Percentiles rank a stretch among this genome's conserved stretches.
These are phyloP conservation scores for Otus scops DNA, from an alignment of 2,797 vertebrate species.

Conservation along the genomic window DNA sequence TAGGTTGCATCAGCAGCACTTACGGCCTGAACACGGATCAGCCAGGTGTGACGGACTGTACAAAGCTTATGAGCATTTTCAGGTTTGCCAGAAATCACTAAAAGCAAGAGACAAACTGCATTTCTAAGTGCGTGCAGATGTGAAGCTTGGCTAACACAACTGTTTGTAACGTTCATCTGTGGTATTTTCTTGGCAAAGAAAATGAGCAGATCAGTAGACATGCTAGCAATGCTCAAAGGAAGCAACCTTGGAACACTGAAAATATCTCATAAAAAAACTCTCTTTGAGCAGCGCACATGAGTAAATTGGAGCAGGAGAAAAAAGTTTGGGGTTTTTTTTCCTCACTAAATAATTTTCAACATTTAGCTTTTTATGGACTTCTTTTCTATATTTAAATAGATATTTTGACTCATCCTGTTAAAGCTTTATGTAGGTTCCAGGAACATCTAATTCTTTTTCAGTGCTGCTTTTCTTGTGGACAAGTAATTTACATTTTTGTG, in stretches of 20 bases:
- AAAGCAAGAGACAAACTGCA: constrained; percentile 59
- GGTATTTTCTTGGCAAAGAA: constrained; percentile 71
- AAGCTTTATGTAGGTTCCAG: constrained; percentile 35
- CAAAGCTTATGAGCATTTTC: neutral
- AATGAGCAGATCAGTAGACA: constrained; percentile 59
- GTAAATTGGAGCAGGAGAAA: neutral
- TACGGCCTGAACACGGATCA: neutral
- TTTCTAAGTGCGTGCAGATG: constrained; percentile 81
- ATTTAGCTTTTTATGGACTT: constrained; percentile 24
- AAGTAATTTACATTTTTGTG: constrained; percentile 36
- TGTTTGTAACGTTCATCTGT: constrained; percentile 68
- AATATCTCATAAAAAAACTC: constrained; percentile 45
- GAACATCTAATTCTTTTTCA: constrained; percentile 30
- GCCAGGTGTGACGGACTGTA: neutral
- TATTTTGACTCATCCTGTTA: constrained; percentile 30
- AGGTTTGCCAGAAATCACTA: constrained; percentile 53
- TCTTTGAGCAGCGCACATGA: constrained; percentile 36
- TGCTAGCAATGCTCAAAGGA: constrained; percentile 56
- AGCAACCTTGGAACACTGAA: constrained; percentile 56
- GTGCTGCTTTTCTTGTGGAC: constrained; percentile 37
- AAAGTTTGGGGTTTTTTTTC: neutral
- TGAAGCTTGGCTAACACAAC: constrained; percentile 68
- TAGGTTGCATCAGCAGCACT: neutral
- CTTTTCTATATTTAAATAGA: constrained; percentile 16
- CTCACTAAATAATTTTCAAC: neutral